These are phyloP conservation scores for Bradypodion pumilum DNA, from an alignment of 2,797 vertebrate species.

Conservation along the genomic window DNA sequence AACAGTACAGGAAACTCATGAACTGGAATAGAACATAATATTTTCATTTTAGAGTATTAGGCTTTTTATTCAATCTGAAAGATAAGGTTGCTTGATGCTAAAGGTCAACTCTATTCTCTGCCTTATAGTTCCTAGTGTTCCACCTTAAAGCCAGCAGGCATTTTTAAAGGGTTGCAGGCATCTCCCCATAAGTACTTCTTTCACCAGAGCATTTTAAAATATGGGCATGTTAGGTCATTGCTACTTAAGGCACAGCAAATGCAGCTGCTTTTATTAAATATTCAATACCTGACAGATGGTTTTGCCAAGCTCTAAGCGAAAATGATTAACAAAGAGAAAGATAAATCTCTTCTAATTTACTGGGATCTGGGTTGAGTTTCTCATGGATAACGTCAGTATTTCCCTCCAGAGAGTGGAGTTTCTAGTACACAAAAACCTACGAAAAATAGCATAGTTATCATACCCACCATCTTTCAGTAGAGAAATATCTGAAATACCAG, in stretches of 20 bases:
- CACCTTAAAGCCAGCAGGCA: neutral
- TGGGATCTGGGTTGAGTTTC: constrained; percentile 29
- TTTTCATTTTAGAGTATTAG: neutral
- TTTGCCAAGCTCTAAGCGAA: constrained; percentile 45
- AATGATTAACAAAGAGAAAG: constrained; percentile 38
- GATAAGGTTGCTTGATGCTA: neutral
- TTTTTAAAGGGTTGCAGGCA: neutral
- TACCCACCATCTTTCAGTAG: too few species aligned
- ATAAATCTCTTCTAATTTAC: neutral
- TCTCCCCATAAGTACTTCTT: neutral
- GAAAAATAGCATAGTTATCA: neutral
- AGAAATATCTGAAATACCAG: neutral
- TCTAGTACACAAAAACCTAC: neutral
- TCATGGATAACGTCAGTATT: constrained; percentile 19
- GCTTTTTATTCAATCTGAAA: neutral
- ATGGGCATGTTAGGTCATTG: neutral
- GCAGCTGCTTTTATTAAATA: constrained; percentile 34
- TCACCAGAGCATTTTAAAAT: neutral
- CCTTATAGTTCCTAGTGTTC: neutral
- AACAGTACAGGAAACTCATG: neutral
- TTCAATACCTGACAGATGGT: constrained; percentile 43
- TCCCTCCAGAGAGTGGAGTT: neutral
- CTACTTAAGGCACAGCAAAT: constrained; percentile 23
- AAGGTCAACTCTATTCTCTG: neutral
- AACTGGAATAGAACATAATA: neutral